Conservation (phyloP, 2,888 invertebrate genomes). For the Trisateles emortualis region DNA sequence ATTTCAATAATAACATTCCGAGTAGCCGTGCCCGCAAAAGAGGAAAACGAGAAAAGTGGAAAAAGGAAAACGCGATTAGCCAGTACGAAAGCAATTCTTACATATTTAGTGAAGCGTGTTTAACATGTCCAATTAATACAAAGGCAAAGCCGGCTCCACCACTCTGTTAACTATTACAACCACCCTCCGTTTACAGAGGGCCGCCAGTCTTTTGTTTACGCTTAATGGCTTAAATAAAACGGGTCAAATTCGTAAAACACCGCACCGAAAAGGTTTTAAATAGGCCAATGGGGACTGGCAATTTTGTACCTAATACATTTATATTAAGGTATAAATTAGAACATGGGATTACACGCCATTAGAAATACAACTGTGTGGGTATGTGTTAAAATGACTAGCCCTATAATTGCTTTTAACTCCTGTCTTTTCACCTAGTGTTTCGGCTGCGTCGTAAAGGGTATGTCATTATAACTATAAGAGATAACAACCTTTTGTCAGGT, state of each 20-base stretch:
- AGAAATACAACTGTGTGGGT: constrained; percentile 64
- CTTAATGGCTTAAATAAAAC: constrained; percentile 85
- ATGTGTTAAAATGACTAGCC: constrained; percentile 69
- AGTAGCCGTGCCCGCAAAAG: constrained; percentile 45
- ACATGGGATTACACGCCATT: constrained; percentile 59
- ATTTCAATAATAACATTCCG: constrained; percentile 39
- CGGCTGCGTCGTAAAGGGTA: constrained; percentile 63
- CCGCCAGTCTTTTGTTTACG: constrained; percentile 83
- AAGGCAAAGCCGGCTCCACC: constrained; percentile 69
- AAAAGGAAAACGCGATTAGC: constrained; percentile 57
- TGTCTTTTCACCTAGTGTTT: constrained; percentile 71
- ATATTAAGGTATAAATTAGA: constrained; percentile 70
- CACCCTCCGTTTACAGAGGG: constrained; percentile 75
- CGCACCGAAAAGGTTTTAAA: constrained; percentile 73
- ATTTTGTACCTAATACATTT: constrained; percentile 65
- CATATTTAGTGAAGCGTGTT: constrained; percentile 79
- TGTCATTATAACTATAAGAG: constrained; percentile 76
- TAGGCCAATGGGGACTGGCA: constrained; percentile 54
- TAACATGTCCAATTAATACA: constrained; percentile 83
- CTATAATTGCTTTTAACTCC: constrained; percentile 71
- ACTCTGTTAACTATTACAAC: constrained; percentile 81
- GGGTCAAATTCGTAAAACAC: constrained; percentile 82
- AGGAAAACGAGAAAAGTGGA: constrained; percentile 55
- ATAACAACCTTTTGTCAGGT: constrained; percentile 75
- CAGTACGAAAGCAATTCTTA: constrained; percentile 69